phyloP scores from a whole-genome alignment of 1,140 invertebrate species.

The Matsumurasca onukii region DNA sequence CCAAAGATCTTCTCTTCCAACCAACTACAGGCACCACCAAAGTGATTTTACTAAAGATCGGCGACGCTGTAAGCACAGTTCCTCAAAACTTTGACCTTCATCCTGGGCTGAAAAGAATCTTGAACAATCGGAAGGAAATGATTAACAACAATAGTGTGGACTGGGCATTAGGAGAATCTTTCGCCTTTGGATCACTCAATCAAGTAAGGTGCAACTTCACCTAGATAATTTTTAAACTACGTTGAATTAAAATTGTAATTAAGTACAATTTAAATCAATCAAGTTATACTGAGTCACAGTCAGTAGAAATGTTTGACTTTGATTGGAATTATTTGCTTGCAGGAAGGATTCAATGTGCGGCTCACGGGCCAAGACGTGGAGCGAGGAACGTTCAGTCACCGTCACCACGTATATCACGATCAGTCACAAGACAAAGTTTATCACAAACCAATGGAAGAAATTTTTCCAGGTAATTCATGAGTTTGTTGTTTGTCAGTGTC shows the following conservation, averaged over 20 bases:
- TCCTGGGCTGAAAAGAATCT: conserved; percentile 58
- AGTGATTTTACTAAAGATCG: conserved; percentile 64
- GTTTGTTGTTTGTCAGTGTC: no score
- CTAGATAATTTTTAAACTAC: no score
- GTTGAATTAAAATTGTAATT: no score
- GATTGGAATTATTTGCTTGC: no score
- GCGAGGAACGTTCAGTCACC: conserved; percentile 77
- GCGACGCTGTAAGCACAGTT: conserved; percentile 62
- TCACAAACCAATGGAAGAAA: conserved; percentile 65
- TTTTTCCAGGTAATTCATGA: conserved; percentile 73
- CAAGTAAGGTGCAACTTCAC: conserved; percentile 52
- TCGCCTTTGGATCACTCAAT: conserved; percentile 78
- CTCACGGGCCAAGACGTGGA: conserved; percentile 87
- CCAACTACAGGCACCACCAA: conserved; percentile 67
- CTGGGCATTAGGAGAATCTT: conserved; percentile 83
- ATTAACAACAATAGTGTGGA: conserved; percentile 65
- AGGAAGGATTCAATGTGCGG: conserved; percentile 54
- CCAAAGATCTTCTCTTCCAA: conserved; percentile 58
- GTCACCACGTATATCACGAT: conserved; percentile 84
- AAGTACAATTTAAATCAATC: no score
- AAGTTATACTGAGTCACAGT: no score
- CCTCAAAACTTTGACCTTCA: conserved; percentile 68
- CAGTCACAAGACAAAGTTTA: conserved; percentile 69
- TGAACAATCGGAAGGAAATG: conserved; percentile 66
- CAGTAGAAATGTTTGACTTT: no score